Base-by-base conservation (phyloP, 1,140 invertebrate species). In the Drosophila simulans region DNA sequence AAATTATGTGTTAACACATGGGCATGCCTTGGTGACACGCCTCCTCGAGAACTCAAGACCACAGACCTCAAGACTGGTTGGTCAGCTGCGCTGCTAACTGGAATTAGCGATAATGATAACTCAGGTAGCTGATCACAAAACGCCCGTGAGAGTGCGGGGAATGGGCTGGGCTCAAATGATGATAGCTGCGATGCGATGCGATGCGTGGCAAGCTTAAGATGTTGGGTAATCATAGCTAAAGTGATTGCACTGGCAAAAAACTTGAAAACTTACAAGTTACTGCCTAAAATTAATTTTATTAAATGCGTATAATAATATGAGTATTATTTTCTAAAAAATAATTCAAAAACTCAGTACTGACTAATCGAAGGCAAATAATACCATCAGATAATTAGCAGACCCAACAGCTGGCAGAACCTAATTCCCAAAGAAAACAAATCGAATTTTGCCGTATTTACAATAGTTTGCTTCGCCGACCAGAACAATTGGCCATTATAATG, bases 1-100 rank as follows among this genome's bases (percentile, higher is more conserved):
- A 88, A 88, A 88, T 88, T 77, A 84, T 77, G 84, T 89, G 83
- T 88, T 88, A 89, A 89, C 83, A 83, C 83, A 88, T 71, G 76
- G 49, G 37, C 75, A 55, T 54, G 73, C 52, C 62, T 77, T 81
- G 66, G 64, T 73, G 66, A 80, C 82, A 89, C 83, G 82, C 82
- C 83, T 43, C 37, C 46, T 52, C 12, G 34, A 53, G 52, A 52
- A 51, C 64, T 52, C 25, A 5, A 37, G 25, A 31, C 7, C 27
- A 2, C 27, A 62, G 46, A 46, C 48, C 64, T 52, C 17, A 5
- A 37, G 25, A 51, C 40, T 63, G 40, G 65, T 75, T 59, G 59
- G 48, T 10, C 20, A 69, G 42, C 53, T 49, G 51, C 31, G 10
- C 17, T 54, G 53, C 77, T 54, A 80, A 80, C 77, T 64, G 80